Conservation (phyloP, 2,113 vertebrate genomes). For the Tenrec ecaudatus region DNA sequence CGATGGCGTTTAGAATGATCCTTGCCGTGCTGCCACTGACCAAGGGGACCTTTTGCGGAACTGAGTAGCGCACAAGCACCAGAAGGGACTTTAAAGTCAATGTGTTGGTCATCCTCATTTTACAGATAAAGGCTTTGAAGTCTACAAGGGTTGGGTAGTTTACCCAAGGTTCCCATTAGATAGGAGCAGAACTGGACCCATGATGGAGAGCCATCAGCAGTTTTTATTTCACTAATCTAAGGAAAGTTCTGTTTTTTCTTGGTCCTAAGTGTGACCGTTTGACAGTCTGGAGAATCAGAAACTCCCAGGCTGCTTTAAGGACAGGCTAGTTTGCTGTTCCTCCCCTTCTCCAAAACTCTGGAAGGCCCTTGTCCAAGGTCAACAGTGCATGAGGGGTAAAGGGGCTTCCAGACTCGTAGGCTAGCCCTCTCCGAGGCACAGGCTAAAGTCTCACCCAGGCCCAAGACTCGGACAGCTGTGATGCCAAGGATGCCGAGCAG, state of each 20-base stretch:
- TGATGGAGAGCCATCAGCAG: neutral
- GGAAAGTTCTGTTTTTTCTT: slow-evolving; percentile 24
- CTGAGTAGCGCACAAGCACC: neutral
- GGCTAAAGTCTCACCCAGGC: neutral
- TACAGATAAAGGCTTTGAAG: slow-evolving; percentile 15
- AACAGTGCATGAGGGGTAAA: neutral
- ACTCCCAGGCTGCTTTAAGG: slow-evolving; percentile 41
- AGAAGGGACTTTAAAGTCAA: neutral
- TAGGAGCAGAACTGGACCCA: neutral
- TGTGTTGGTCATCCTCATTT: neutral
- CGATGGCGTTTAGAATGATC: neutral
- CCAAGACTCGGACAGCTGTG: slow-evolving; percentile 34
- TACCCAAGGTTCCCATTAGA: slow-evolving; percentile 30
- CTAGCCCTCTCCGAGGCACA: neutral
- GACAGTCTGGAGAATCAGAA: slow-evolving; percentile 43
- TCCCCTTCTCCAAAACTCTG: neutral
- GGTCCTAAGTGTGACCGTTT: slow-evolving; percentile 52
- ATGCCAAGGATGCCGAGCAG: slow-evolving; percentile 48
- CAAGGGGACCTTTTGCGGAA: neutral
- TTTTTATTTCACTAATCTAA: slow-evolving; percentile 20
- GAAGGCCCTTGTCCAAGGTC: slow-evolving; percentile 55
- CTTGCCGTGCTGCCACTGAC: neutral
- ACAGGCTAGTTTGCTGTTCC: slow-evolving; percentile 10
- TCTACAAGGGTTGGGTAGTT: slow-evolving; percentile 8
- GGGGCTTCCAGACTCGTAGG: neutral